A percentile compares a stretch with the other conserved stretches of the same genome.
phyloP scores from a whole-genome alignment of 2,888 invertebrate genomes.

The Pristionchus maxplancki region DNA sequence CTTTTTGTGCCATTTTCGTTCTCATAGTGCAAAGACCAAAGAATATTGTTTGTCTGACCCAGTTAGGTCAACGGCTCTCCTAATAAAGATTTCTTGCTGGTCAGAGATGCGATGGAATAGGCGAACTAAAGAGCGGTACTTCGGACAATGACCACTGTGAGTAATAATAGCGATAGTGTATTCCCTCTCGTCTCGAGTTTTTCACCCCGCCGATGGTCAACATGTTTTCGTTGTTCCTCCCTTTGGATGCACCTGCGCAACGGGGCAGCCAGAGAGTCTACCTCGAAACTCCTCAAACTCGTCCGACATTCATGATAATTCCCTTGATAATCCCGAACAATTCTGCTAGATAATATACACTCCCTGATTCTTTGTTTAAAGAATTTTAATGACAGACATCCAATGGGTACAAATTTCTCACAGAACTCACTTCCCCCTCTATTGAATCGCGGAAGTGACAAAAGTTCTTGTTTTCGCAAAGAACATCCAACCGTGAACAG shows the following conservation, averaged over 20 bases:
- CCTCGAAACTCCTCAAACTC: neutral
- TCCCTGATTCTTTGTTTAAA: no score
- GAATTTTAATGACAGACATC: no score
- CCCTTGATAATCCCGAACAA: no score
- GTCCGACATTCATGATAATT: no score
- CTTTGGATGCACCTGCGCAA: neutral
- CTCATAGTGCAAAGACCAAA: neutral
- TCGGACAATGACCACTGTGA: neutral
- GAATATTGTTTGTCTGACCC: neutral
- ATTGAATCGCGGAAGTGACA: neutral
- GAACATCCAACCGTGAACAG: neutral
- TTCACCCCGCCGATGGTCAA: neutral
- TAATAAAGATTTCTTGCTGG: no score
- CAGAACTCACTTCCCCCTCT: neutral
- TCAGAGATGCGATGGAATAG: no score
- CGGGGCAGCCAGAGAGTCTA: neutral
- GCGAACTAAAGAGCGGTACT: neutral
- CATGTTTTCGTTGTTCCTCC: slow-evolving; percentile 27
- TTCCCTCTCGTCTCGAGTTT: neutral
- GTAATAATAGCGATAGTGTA: neutral
- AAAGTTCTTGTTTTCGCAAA: neutral
- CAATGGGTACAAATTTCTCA: no score
- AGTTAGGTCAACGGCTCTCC: neutral
- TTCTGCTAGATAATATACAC: no score
- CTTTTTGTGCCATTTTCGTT: slow-evolving; percentile 2